Evolutionary conservation across 2,797 vertebrate species (phyloP).

Genomic region (Enteromius paludinosus): DNA sequence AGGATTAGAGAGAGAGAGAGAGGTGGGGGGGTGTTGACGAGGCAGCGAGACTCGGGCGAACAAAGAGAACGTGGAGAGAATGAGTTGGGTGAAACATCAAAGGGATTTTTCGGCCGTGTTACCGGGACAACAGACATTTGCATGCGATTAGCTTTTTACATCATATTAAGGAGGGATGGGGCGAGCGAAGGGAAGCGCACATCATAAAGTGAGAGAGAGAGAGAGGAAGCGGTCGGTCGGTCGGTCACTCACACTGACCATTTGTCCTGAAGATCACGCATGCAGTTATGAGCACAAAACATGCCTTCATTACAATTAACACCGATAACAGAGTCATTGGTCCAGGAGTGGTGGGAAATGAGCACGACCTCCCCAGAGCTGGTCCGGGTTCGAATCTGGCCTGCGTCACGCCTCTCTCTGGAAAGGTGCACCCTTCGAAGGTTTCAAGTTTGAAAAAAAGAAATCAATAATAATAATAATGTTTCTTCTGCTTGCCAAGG

Average conservation of each 20-base stretch:
- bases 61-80: constrained; percentile 87
- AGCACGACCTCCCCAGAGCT: not conserved
- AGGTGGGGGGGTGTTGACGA: constrained; percentile 78
- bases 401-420: constrained; percentile 9
- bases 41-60: constrained; percentile 83
- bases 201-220: constrained; percentile 52
- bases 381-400: not conserved
- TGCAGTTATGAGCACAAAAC: constrained; percentile 2
- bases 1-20: constrained; percentile 10
- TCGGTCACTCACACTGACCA: constrained; percentile 78
- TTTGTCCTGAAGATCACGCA: constrained; percentile 62
- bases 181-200: constrained; percentile 62
- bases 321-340: not conserved
- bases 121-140: constrained; percentile 89
- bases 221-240: constrained; percentile 60
- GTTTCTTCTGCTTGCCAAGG: not conserved
- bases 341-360: not conserved
- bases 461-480: not conserved
- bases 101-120: constrained; percentile 87
- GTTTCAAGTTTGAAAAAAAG: not conserved
- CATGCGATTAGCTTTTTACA: constrained; percentile 89
- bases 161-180: constrained; percentile 84
- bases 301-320: constrained; percentile 13
- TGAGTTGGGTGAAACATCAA: constrained; percentile 87
- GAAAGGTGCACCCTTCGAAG: not conserved